Percentiles rank a stretch among this genome's conserved stretches.
Conservation (phyloP, 1,140 invertebrate genomes). For the Drosophila jambulina region DNA sequence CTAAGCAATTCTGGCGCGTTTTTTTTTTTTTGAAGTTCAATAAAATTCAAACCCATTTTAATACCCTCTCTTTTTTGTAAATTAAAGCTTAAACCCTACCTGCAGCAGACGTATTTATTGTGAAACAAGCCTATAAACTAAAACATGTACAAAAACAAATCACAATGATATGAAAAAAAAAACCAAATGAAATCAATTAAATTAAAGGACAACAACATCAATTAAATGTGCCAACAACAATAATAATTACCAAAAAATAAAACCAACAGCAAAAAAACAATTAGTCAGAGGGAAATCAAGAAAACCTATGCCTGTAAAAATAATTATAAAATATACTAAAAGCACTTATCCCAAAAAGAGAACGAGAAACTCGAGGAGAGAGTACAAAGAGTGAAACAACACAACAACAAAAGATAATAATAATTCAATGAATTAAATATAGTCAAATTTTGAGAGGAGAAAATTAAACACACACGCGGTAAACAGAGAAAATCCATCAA, state of each 20-base stretch:
- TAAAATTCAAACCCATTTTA: background rate
- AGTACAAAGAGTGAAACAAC: slow-evolving; percentile 19
- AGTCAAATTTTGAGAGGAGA: slow-evolving; percentile 4
- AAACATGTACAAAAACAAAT: slow-evolving; percentile 57
- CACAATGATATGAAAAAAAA: slow-evolving; percentile 54
- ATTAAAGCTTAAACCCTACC: slow-evolving; percentile 14
- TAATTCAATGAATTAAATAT: slow-evolving; percentile 26
- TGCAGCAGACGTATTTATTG: slow-evolving; percentile 60
- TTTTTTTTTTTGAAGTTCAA: background rate
- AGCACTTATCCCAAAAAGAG: slow-evolving; percentile 38
- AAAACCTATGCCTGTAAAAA: slow-evolving; percentile 41
- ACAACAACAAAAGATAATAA: background rate
- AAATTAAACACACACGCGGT: background rate
- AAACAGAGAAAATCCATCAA: slow-evolving; percentile 28
- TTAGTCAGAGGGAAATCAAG: slow-evolving; percentile 37
- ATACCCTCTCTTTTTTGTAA: background rate
- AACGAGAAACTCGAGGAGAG: slow-evolving; percentile 32
- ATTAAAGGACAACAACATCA: slow-evolving; percentile 27
- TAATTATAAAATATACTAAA: slow-evolving; percentile 36
- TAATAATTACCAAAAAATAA: slow-evolving; percentile 40
- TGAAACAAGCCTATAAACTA: slow-evolving; percentile 37
- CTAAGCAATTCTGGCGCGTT: background rate
- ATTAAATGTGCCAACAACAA: slow-evolving; percentile 54
- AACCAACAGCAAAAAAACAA: slow-evolving; percentile 10
- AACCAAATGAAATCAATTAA: slow-evolving; percentile 22